Evolutionary conservation across 2,888 invertebrate genomes (phyloP), one percentile per base, ranked within the genome.

Genomic region (Ennomos erosarius): DNA sequence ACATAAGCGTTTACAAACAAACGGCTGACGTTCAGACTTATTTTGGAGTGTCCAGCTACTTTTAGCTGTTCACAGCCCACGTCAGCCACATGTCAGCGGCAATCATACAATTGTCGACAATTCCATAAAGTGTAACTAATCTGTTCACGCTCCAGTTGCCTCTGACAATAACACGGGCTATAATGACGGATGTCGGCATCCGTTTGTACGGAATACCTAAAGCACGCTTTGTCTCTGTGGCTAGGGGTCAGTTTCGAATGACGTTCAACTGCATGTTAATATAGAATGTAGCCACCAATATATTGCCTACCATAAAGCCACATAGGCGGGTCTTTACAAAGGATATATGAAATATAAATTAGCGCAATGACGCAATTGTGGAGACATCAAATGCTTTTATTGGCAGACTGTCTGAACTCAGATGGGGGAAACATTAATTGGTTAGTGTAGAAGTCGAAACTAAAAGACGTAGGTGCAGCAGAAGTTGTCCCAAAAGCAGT

Each of bases 151-250:
- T 84, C 88, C 81, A 85, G 76, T 86, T 85, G 77, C 70, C 71
- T 63, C 68, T 68, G 69, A 84, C 85, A 83, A 84, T 83, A 77
- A 74, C 75, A 75, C 66, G 62, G 71, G 75, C 75, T 69, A 26
- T 6, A 75, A 79, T 78, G 75, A 78, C 88, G 88, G 88, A 89
- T 78, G 86, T 73, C 53, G 47, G 65, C 87, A 82, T 88, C 89
- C 88, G 87, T 68, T 74, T 69, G 73, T 73, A 75, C 74, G 71
- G 71, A 78, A 79, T 78, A 79, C 73, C 73, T 68, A 73, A 67
- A 70, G 39, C 39, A 47, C 36, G 52, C 45, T 54, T 61, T 61
- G 58, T 66, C 55, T 59, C 13, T 63, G 47, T 10, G 8, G 67
- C 51, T 62, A 55, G 59, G 66, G 64, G 65, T 67, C 68, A 69